These are phyloP conservation scores for Zeus faber DNA, from an alignment of 2,113 vertebrate genomes.

Conservation along the genomic window DNA sequence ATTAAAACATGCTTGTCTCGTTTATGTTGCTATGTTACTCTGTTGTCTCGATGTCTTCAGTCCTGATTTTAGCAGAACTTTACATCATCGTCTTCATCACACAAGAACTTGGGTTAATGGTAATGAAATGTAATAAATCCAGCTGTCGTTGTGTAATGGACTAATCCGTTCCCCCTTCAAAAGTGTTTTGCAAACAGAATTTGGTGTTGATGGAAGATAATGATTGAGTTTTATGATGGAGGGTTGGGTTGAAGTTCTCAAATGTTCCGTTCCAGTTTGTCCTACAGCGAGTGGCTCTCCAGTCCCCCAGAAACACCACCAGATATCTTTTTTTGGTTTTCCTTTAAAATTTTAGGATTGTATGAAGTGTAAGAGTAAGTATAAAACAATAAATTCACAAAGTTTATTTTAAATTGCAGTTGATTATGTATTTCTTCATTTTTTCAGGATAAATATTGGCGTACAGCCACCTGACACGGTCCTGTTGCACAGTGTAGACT, in stretches of 20 bases:
- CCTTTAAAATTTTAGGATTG: constrained; percentile 75
- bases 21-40: constrained; percentile 26
- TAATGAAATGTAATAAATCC: constrained; percentile 20
- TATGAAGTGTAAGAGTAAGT: constrained; percentile 78
- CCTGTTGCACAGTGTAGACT: not conserved
- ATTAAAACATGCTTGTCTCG: constrained; percentile 18
- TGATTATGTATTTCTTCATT: constrained; percentile 55
- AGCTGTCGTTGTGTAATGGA: no score
- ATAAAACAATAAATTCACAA: constrained; percentile 83
- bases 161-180: no score
- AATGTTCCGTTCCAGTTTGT: constrained; percentile 46
- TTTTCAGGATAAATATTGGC: not conserved
- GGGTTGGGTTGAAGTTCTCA: no score
- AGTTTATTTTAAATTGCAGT: constrained; percentile 81
- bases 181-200: not conserved
- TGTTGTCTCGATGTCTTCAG: constrained; percentile 33
- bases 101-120: constrained; percentile 34
- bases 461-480: no score
- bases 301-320: constrained; percentile 71
- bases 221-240: no score
- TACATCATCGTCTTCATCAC: constrained; percentile 35
- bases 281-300: constrained; percentile 38
- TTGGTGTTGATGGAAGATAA: no score
- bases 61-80: constrained; percentile 33
- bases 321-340: constrained; percentile 64